phyloP scores from a whole-genome alignment of 1,140 invertebrate species.

The Scaptomyza pallida region DNA sequence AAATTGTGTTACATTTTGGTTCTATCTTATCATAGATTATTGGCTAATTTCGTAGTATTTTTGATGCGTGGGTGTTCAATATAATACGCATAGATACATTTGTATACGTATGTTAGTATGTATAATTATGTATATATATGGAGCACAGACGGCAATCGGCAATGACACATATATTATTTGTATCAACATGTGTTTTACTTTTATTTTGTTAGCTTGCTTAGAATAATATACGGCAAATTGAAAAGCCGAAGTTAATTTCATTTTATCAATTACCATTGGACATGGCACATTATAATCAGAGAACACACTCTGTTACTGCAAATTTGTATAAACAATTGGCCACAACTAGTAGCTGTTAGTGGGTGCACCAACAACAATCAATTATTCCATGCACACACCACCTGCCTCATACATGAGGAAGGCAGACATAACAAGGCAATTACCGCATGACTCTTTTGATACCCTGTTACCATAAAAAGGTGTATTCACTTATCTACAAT shows the following conservation, averaged over 20 bases:
- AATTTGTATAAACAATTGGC: background rate
- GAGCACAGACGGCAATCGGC: slow-evolving; percentile 40
- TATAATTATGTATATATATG: slow-evolving; percentile 27
- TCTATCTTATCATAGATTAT: slow-evolving; percentile 47
- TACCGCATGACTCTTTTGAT: slow-evolving; percentile 26
- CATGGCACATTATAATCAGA: background rate
- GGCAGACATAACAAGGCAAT: slow-evolving; percentile 27
- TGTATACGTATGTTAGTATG: slow-evolving; percentile 34
- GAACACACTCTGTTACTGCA: background rate
- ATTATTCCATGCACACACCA: slow-evolving; percentile 54
- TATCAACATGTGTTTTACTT: slow-evolving; percentile 70
- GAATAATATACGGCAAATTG: slow-evolving; percentile 13
- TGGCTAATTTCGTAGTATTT: slow-evolving; percentile 37
- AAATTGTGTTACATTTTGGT: slow-evolving; percentile 14
- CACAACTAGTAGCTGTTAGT: background rate
- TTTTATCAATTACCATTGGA: slow-evolving; percentile 30
- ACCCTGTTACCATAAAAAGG: background rate
- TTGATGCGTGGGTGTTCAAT: slow-evolving; percentile 33
- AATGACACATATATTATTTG: slow-evolving; percentile 62
- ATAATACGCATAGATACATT: slow-evolving; percentile 18
- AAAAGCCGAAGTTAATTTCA: background rate
- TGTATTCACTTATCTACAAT: background rate
- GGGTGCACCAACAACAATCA: slow-evolving; percentile 36
- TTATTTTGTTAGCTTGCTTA: slow-evolving; percentile 22
- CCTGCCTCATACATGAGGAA: slow-evolving; percentile 26